These are phyloP conservation scores for Rhea americana DNA, from an alignment of 2,113 vertebrate genomes.

Conservation along the genomic window DNA sequence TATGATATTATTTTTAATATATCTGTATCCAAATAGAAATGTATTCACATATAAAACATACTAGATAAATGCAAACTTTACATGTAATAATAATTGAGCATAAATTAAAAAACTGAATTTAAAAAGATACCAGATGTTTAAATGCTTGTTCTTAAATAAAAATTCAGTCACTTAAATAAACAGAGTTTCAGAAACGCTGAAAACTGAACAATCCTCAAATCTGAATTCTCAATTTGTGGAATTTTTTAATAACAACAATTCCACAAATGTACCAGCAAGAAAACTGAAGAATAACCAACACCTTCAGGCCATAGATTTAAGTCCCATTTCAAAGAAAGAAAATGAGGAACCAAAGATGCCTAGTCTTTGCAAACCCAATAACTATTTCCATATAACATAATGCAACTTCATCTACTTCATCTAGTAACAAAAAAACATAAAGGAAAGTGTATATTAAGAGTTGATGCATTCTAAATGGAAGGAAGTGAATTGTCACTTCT, in stretches of 20 bases:
- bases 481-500: neutral
- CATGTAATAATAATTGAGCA: neutral
- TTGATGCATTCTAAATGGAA: neutral
- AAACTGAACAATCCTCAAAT: neutral
- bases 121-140: neutral
- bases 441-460: neutral
- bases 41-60: neutral
- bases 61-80: neutral
- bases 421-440: neutral
- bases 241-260: neutral
- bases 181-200: neutral
- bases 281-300: neutral
- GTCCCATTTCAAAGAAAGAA: neutral
- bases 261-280: neutral
- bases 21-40: neutral
- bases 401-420: neutral
- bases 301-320: neutral
- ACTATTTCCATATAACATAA: neutral
- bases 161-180: neutral
- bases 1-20: neutral
- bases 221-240: neutral
- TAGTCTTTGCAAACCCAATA: neutral
- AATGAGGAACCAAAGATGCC: neutral
- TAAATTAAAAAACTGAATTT: neutral
- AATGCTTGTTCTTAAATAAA: neutral